Evolutionary conservation across 2,888 invertebrate genomes (phyloP), one percentile per base, ranked within the genome.

Genomic region (Mythimna loreyi): DNA sequence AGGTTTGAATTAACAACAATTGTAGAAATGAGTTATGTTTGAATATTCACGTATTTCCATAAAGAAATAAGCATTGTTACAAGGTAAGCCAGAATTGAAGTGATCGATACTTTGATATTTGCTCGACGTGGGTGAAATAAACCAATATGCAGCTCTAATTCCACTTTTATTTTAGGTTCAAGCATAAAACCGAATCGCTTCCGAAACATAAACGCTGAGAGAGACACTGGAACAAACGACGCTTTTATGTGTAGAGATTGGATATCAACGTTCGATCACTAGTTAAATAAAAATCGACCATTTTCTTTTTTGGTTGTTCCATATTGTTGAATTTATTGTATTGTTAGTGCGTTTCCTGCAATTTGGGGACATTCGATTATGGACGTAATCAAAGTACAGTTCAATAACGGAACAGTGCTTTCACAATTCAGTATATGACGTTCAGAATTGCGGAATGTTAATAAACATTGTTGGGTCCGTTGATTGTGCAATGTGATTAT

Each of bases 391-490:
- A 56, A 71, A 56, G 45, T 33, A 6, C 23, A 64, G 52, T 60
- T 59, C 23, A 16, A 43, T 52, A 71, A 75, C n/a, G n/a, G n/a
- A n/a, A n/a, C n/a, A n/a, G 60, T 64, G 49, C 47, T 30, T 69
- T 66, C 49, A 61, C n/a, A 72, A 52, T 61, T 59, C 36, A 45
- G 49, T 56, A 33, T 28, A 33, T 23, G 45, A 8, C 36, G 21
- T 13, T 45, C 58, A 11, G n/a, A 53, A 53, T 49, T n/a, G 25
- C 4, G 8, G 28, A 63, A 66, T 50, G 45, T 47, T 55, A 30
- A 57, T 61, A 36, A 43, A 43, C 19, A 57, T 43, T 25, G 40
- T 25, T 25, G 33, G 9, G 30, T 58, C 19, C 33, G n/a, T 21
- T 52, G n/a, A 40, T 50, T 52, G 25, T 30, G 13, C 13, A 21